Evolutionary conservation across 2,113 vertebrate genomes (phyloP).

Genomic region (Hirundichthys speculiger): DNA sequence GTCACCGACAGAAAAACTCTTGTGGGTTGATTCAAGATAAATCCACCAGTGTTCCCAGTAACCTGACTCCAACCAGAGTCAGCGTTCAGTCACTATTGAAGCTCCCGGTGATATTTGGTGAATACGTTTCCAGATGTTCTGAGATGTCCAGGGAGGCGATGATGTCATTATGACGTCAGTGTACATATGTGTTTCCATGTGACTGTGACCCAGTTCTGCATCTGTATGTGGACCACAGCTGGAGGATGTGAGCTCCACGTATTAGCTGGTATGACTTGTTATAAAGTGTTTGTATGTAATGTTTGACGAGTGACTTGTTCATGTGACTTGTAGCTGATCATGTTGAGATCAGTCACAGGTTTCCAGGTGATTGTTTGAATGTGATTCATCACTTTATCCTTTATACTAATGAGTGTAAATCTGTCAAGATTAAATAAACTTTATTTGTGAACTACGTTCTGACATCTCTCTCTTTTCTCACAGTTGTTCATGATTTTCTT

Average conservation of each 20-base stretch:
- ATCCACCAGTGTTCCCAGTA: too few species aligned
- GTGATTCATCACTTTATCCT: slow-evolving; percentile 28
- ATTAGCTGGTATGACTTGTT: slow-evolving; percentile 53
- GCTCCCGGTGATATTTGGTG: too few species aligned
- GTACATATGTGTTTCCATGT: neutral
- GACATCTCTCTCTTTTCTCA: too few species aligned
- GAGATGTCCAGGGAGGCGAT: neutral
- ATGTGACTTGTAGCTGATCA: neutral
- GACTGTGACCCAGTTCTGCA: neutral
- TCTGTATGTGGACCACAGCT: neutral
- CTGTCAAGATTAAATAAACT: slow-evolving; percentile 31
- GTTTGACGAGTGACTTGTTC: slow-evolving; percentile 11
- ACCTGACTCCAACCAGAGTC: too few species aligned
- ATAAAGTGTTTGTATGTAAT: slow-evolving; percentile 46
- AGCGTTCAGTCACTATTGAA: too few species aligned
- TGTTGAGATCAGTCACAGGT: neutral
- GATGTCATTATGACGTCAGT: neutral
- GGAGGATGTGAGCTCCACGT: slow-evolving; percentile 24
- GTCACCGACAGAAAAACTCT: too few species aligned
- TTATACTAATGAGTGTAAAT: slow-evolving; percentile 1
- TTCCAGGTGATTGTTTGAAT: slow-evolving; percentile 20
- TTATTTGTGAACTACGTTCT: neutral
- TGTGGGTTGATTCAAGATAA: too few species aligned
- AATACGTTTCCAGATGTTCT: too few species aligned
- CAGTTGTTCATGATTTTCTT: too few species aligned